These are phyloP conservation scores for Diploptera punctata DNA, from an alignment of 2,888 invertebrate genomes.

Conservation along the genomic window DNA sequence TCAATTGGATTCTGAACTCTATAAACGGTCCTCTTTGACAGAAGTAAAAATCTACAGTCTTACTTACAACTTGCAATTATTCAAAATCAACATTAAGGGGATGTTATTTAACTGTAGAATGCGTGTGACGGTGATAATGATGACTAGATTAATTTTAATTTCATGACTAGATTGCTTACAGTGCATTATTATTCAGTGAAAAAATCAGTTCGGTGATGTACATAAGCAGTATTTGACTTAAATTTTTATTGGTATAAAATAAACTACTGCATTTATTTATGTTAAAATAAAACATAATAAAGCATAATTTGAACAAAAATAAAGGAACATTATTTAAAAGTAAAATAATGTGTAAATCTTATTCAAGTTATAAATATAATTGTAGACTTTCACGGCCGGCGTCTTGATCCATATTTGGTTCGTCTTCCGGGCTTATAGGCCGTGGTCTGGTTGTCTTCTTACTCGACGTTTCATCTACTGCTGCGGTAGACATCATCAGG, in stretches of 20 bases:
- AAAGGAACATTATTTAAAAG: not conserved
- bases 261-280: not conserved
- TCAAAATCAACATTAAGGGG: too few species aligned
- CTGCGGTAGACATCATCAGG: too few species aligned
- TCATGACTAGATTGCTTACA: not conserved
- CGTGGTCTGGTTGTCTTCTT: too few species aligned
- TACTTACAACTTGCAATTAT: not conserved
- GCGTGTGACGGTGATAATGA: not conserved
- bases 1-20: not conserved
- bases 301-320: not conserved
- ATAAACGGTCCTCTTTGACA: not conserved
- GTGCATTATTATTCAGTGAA: not conserved
- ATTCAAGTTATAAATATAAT: too few species aligned
- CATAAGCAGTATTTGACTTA: not conserved
- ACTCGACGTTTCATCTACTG: too few species aligned
- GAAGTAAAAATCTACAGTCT: not conserved
- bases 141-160: not conserved
- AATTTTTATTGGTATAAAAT: not conserved
- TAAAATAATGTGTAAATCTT: not conserved
- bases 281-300: not conserved
- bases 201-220: not conserved
- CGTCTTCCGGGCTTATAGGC: too few species aligned
- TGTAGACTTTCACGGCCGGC: too few species aligned
- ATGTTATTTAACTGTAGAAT: not conserved
- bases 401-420: too few species aligned